phyloP scores from a whole-genome alignment of 2,888 invertebrate genomes.

The Dioctria rufipes region DNA sequence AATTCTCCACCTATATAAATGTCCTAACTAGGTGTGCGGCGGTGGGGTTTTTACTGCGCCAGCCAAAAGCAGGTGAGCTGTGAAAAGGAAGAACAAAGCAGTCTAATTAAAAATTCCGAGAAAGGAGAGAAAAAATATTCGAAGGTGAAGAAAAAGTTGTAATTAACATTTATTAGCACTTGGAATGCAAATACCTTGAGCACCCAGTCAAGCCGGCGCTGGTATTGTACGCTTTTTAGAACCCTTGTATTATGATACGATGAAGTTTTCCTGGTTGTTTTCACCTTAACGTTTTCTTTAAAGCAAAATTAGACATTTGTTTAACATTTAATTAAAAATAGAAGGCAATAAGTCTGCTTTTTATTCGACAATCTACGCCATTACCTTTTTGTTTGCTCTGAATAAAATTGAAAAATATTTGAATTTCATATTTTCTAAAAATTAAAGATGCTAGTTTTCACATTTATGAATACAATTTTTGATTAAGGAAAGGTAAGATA shows the following conservation, averaged over 20 bases:
- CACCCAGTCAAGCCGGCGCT: constrained; percentile 24
- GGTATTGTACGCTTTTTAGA: constrained; percentile 15
- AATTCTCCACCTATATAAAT: constrained; percentile 20
- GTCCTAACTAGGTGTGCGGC: constrained; percentile 24
- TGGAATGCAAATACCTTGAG: constrained; percentile 58
- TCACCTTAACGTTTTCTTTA: constrained; percentile 27
- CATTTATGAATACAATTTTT: too few species aligned
- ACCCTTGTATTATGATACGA: constrained; percentile 30
- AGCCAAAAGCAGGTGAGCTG: constrained; percentile 24
- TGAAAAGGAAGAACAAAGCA: constrained; percentile 45
- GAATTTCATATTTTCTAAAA: too few species aligned
- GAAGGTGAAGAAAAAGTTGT: constrained; percentile 66
- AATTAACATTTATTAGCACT: constrained; percentile 71
- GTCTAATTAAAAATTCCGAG: constrained; percentile 51
- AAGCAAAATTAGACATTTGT: constrained; percentile 49
- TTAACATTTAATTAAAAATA: background rate
- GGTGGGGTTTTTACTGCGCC: constrained; percentile 25
- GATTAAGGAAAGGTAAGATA: too few species aligned
- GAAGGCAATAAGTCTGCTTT: too few species aligned
- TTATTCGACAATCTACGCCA: too few species aligned
- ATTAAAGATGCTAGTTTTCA: too few species aligned
- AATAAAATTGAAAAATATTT: too few species aligned
- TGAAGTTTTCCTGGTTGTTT: constrained; percentile 35
- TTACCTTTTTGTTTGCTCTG: too few species aligned
- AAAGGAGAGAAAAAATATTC: constrained; percentile 28